phyloP scores from a whole-genome alignment of 1,140 invertebrate genomes.

The Drosophila prosaltans region DNA sequence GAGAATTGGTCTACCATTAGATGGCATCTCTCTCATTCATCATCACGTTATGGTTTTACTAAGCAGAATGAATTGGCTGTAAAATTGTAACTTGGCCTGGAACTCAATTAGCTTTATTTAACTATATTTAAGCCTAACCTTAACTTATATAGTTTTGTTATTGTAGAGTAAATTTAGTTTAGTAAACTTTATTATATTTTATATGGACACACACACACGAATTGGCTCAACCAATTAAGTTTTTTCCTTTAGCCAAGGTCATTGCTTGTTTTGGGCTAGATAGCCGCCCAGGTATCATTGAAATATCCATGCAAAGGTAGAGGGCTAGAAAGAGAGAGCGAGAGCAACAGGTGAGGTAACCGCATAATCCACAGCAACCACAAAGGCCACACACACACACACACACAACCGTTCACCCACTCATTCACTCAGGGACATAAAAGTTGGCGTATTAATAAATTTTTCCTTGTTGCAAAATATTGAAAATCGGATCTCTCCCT shows the following conservation, averaged over 20 bases:
- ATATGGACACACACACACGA: no score
- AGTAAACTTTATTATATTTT: no score
- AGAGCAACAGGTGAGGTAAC: slow-evolving; percentile 71
- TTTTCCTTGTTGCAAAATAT: slow-evolving; percentile 68
- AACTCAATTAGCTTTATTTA: no score
- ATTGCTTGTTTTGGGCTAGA: slow-evolving; percentile 3
- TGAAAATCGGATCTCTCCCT: slow-evolving; percentile 72
- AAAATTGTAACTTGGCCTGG: no score
- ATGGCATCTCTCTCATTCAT: no score
- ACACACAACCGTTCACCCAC: slow-evolving; percentile 4
- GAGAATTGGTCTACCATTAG: not conserved
- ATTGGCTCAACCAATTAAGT: not conserved
- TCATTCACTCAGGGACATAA: slow-evolving; percentile 16
- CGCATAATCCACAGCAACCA: slow-evolving; percentile 75
- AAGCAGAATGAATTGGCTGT: no score
- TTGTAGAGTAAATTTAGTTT: no score
- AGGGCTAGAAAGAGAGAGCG: not conserved
- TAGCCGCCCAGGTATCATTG: not conserved
- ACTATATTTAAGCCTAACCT: no score
- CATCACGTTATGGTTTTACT: no score
- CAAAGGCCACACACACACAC: slow-evolving; percentile 63
- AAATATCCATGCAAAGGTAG: not conserved
- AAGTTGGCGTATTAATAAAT: slow-evolving; percentile 70
- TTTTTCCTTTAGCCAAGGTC: not conserved
- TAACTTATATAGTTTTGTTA: no score